Percentiles rank a stretch among this genome's conserved stretches.
These are phyloP conservation scores for Osmoderma eremita DNA, from an alignment of 2,888 invertebrate species.

Conservation along the genomic window DNA sequence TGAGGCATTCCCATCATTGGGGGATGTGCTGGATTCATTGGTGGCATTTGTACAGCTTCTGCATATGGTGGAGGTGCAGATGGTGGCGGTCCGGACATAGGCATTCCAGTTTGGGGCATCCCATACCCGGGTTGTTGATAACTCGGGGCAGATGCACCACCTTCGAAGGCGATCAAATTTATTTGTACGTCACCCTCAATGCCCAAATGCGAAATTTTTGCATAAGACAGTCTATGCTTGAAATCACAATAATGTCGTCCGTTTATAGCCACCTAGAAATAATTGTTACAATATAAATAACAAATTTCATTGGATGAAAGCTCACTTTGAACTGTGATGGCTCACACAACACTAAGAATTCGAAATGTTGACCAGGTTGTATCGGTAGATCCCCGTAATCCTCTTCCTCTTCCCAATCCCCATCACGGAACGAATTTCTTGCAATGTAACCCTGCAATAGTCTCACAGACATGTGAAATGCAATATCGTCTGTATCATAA, in stretches of 20 bases:
- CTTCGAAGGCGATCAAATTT: constrained; percentile 74
- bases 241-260: constrained; percentile 83
- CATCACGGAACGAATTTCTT: constrained; percentile 67
- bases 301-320: not conserved
- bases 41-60: constrained; percentile 28
- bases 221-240: constrained; percentile 74
- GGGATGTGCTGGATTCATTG: constrained; percentile 24
- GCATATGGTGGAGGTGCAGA: constrained; percentile 42
- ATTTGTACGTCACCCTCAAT: constrained; percentile 81
- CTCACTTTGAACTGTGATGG: constrained; percentile 54
- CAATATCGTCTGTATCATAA: constrained; percentile 79
- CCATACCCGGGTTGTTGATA: constrained; percentile 34
- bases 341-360: constrained; percentile 76
- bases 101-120: constrained; percentile 26
- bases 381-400: constrained; percentile 70
- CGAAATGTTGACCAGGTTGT: constrained; percentile 73
- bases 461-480: constrained; percentile 75
- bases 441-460: constrained; percentile 68
- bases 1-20: constrained; percentile 39
- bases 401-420: constrained; percentile 71
- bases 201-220: constrained; percentile 72
- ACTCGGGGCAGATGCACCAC: constrained; percentile 51
- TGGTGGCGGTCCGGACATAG: constrained; percentile 31
- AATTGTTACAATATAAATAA: not conserved
- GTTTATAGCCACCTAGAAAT: constrained; percentile 78